Base-by-base conservation (phyloP, 2,113 vertebrate species). In the Pungitius pungitius region DNA sequence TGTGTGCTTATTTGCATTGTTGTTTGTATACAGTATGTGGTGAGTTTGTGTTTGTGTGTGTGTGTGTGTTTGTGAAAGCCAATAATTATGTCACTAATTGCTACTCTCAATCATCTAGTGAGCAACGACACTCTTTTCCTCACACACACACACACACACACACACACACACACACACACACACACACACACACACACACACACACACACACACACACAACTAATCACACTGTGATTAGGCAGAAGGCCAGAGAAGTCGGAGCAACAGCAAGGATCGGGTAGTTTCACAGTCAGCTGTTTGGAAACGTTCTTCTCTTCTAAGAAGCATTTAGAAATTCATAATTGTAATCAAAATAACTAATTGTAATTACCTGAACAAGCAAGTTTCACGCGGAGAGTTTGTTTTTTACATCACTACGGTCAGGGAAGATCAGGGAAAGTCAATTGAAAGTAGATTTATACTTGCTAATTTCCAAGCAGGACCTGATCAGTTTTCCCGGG, bases 1-100 rank as follows among this genome's bases (percentile, higher is more conserved):
- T 78, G 40, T 58, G 69, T 69, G 62, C 57, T 69, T 52, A 51
- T 13, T 24, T 70, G 56, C 76, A 74, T 43, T 27, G 17, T 26
- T 86, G 64, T 75, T 66, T 83, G 83, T 79, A 63, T 77, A 35
- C 33, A 35, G 33, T 35, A 57, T 57, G 61, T 66, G 68, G 82
- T 57, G 79, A 26, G 62, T 17, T n/a, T 67, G 71, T 81, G 76
- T 40, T 33, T 82, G 66, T 63, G 26, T 49, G 47, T 30, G 30
- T 30, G 30, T 30, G 2, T 39, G 24, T 56, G 55, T 78, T 75
- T 82, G 69, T 84, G 81, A 90, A 87, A 87, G 87, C 86, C 85
- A 61, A 87, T 92, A 92, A 91, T 92, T 92, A 89, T 86, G 87
- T 73, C 83, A 84, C 76, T 90, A 90, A 91, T 90, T 90, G 85